Evolutionary conservation across 2,888 invertebrate species (phyloP), one percentile per base, ranked within the genome.

Genomic region (Troides helena): DNA sequence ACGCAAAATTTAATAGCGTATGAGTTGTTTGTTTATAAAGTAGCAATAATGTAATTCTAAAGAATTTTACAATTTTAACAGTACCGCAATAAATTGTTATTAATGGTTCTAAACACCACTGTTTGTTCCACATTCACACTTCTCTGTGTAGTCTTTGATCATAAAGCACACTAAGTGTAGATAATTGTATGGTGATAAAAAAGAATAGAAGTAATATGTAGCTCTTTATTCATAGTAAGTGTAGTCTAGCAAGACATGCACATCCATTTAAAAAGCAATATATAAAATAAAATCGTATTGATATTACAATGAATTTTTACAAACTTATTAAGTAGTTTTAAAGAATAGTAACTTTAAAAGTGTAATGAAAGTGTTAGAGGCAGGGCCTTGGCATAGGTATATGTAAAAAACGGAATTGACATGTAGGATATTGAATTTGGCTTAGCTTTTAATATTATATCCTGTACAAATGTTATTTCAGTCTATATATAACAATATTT

Each of bases 151-250:
- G 3, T 39, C 39, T 39, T 10, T 39, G 39, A 39, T 39, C 3
- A 10, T 1, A 39, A 39, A 39, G 39, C 10, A 39, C 10, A 39
- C 39, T 10, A 1, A 39, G 7, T 39, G 10, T 39, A 39, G 7
- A 39, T 8, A 8, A 8, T 39, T 8, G 1, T 39, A 30, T 8
- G 2, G 4, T 3, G 14, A 23, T 46, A 67, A 62, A 53, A 58
- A 68, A 69, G 62, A 36, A 53, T 43, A 3, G 17, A 23, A 36
- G 18, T 53, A 60, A 53, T 56, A 59, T 18, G 56, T 67, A 67
- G 60, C 59, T 63, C 56, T 64, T 64, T 67, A 70, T 43, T 70
- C 53, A 67, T 36, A 56, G 8, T 60, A 61, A 53, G 64, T 64
- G 64, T 50, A 70, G 67, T 62, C 62, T 53, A 10, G 18, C 30